Evolutionary conservation across 2,888 invertebrate species (phyloP).

Genomic region (Melinaea marsaeus): DNA sequence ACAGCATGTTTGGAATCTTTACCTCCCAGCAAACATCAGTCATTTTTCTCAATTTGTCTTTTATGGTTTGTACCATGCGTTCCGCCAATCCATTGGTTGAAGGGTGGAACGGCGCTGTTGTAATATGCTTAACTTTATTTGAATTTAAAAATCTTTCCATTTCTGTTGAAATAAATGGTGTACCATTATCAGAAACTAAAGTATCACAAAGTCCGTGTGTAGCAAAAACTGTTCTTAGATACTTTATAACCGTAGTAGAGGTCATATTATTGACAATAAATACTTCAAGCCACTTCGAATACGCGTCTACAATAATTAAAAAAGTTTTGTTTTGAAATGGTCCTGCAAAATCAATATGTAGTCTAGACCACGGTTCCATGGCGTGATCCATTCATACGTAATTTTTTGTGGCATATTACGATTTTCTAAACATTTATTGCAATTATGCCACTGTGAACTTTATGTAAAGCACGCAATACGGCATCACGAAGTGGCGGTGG

Average conservation of each 20-base stretch:
- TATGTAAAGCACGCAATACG: conserved; percentile 21
- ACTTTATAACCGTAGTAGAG: conserved; percentile 24
- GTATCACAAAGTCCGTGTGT: conserved; percentile 27
- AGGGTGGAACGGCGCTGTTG: conserved; percentile 31
- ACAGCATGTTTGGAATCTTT: conserved; percentile 16
- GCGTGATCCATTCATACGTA: conserved; percentile 20
- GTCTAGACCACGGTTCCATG: conserved; percentile 24
- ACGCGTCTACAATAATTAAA: conserved; percentile 27
- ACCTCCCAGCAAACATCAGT: conserved; percentile 24
- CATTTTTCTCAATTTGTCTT: conserved; percentile 28
- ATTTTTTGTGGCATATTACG: conserved; percentile 23
- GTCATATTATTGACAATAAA: conserved; percentile 22
- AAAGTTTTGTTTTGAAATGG: conserved; percentile 28
- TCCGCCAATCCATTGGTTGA: conserved; percentile 32
- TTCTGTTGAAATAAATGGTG: conserved; percentile 28
- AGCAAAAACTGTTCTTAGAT: conserved; percentile 24
- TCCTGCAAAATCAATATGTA: conserved; percentile 31
- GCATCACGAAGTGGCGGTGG: conserved; percentile 10
- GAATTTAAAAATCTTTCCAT: conserved; percentile 15
- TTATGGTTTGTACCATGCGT: conserved; percentile 30
- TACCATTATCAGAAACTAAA: conserved; percentile 25
- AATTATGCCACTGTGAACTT: conserved; percentile 27
- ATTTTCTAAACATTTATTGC: conserved; percentile 15
- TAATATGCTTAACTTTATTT: conserved; percentile 29
- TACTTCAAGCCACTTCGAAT: conserved; percentile 28